Evolutionary conservation across 2,888 invertebrate species (phyloP).

Genomic region (Stenolophus ochropezus): DNA sequence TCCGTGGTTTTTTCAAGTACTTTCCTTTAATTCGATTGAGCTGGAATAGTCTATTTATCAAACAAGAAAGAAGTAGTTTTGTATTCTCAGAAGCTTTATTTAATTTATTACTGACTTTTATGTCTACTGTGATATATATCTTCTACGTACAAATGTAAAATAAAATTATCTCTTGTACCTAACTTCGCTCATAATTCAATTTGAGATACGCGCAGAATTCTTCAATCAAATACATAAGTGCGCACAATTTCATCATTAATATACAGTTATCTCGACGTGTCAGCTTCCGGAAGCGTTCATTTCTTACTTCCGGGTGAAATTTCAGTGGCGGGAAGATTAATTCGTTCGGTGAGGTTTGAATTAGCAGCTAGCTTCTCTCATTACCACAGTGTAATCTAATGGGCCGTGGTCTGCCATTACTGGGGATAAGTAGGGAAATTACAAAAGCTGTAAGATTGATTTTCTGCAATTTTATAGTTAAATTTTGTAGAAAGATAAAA

Average conservation of each 20-base stretch:
- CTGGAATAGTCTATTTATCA: too few relatives aligned
- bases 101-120: too few relatives aligned
- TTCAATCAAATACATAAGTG: not conserved
- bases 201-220: not conserved
- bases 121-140: too few relatives aligned
- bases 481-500: not conserved
- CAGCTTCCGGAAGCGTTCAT: not conserved
- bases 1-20: too few relatives aligned
- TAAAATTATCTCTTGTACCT: not conserved
- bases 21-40: too few relatives aligned
- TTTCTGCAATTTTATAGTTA: not conserved
- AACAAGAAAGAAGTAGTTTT: too few relatives aligned
- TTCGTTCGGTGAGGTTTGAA: not conserved
- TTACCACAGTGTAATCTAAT: not conserved
- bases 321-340: not conserved
- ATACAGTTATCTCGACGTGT: not conserved
- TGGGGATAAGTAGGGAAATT: not conserved
- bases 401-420: not conserved
- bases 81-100: too few relatives aligned
- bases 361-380: not conserved
- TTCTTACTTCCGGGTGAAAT: not conserved
- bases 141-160: too few relatives aligned
- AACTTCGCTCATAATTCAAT: not conserved
- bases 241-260: not conserved
- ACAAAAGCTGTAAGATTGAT: not conserved